Base-by-base conservation (phyloP, 2,113 vertebrate genomes). In the Sinocyclocheilus anophthalmus region DNA sequence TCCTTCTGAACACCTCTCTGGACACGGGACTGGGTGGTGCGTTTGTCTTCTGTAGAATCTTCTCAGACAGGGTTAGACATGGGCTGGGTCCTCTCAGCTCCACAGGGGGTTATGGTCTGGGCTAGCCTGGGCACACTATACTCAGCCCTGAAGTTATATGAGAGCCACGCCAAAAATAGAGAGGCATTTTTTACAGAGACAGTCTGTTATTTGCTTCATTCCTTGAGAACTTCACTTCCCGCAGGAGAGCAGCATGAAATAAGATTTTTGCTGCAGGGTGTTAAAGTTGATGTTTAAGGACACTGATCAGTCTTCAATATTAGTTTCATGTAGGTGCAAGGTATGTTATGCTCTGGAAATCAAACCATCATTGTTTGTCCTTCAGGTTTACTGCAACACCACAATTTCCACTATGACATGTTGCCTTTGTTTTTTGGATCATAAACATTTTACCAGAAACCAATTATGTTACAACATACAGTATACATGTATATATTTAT, bases 81-180 rank as follows among this genome's bases (percentile, higher is more conserved):
- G 80, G 73, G 70, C 70, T 87, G 86, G 86, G 39, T 75, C 45
- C 24, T 37, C 73, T 76, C 48, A 48, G 26, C 84, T 79, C 86
- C 26, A 67, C 30, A 48, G 67, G 77, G 55, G 69, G 70, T 63
- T 57, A n/a, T 61, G 48, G 48, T 50, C 77, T 72, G 80, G 75
- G 33, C 83, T 24, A 75, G 65, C 63, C 53, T 72, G 65, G 86
- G 76, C 85, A 81, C 70, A 45, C 63, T 73, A 65, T 59, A 42
- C 67, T 50, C 78, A 73, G 53, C 79, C 77, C 22, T 75, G 16
- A 72, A 81, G 83, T 45, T 65, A 53, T 61, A 83, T 53, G 55
- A 81, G 72, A 84, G 55, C 87, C 88, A 90, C 86, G 76, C 80
- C 89, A 86, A 91, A 87, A 61, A 84, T 76, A 26, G 1, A 26